A percentile compares a stretch with the other conserved stretches of the same genome.
phyloP scores from a whole-genome alignment of 2,113 vertebrate genomes.

The Verasper variegatus region DNA sequence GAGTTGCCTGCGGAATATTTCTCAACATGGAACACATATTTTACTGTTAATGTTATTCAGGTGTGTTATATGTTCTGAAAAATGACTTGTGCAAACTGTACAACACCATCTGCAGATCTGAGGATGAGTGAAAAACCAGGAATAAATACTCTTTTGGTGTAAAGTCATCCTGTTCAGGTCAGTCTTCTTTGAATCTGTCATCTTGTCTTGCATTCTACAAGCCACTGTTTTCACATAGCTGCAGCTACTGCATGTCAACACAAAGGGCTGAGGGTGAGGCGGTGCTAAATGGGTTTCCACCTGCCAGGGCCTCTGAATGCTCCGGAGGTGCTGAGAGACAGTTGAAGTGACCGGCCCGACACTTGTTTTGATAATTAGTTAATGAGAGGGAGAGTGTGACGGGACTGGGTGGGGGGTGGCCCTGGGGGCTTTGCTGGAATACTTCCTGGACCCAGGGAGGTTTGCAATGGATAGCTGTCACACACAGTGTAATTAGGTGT shows the following conservation, averaged over 20 bases:
- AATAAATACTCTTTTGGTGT: conserved; percentile 87
- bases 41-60: conserved; percentile 67
- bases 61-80: conserved; percentile 78
- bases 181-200: conserved; percentile 48
- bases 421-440: conserved; percentile 46
- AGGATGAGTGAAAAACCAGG: conserved; percentile 85
- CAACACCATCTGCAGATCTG: conserved; percentile 79
- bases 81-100: conserved; percentile 81
- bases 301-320: conserved; percentile 40
- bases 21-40: conserved; percentile 75
- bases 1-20: conserved; percentile 79
- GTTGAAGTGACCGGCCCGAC: conserved; percentile 20
- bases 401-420: conserved; percentile 60
- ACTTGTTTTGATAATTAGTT: conserved; percentile 58
- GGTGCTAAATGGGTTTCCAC: background rate
- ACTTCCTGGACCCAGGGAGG: conserved; percentile 44
- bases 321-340: conserved; percentile 8
- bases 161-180: conserved; percentile 58
- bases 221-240: background rate
- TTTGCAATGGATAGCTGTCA: conserved; percentile 69
- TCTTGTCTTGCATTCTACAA: background rate
- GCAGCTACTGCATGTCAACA: conserved; percentile 26
- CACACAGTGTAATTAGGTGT: conserved; percentile 58
- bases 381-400: conserved; percentile 32
- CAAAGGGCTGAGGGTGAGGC: conserved; percentile 12